Evolutionary conservation across 2,113 vertebrate genomes (phyloP), one percentile per base, ranked within the genome.

Genomic region (Chitala chitala): DNA sequence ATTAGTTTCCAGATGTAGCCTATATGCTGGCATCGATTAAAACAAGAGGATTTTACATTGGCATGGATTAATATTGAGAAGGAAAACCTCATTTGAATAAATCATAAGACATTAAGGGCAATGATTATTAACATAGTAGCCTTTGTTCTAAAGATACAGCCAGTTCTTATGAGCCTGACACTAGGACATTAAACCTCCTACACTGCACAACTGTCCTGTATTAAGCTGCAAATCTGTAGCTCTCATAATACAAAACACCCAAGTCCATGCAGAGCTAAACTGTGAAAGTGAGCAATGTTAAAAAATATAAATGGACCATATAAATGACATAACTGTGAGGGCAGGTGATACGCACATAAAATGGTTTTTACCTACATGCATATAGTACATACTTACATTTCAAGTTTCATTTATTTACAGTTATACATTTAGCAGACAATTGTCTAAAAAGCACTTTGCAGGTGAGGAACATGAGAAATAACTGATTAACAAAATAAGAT

Each of bases 81-180:
- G 90, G 93, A 91, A 92, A 88, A 90, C 91, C 92, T 90, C 91
- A 93, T 95, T 93, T 94, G 92, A 96, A 95, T 91, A 91, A 92
- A 92, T 92, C 93, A 92, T 86, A 87, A 92, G 92, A 94, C 96
- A 92, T 95, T 95, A 98, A 95, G 93, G 92, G 94, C 94, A 94
- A 92, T 92, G 87, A 87, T 96, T 94, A 98, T 96, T 96, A 95
- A 95, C 94, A 90, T 90, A 86, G 78, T 93, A 85, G 86, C 70
- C 84, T 90, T 91, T 89, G 90, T 92, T 94, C 93, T 95, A 94
- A 96, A 94, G 92, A 68, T 46, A 68, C 38, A 63, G 38, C 15
- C 59, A 63, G 59, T 63, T 63, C 59, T 63, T 63, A 63, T 63
- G 33, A 63, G 31, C 59, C 38, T 36, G 64, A 68, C 26, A 46